Evolutionary conservation across 2,113 vertebrate genomes (phyloP).

Genomic region (Odocoileus hemionus): DNA sequence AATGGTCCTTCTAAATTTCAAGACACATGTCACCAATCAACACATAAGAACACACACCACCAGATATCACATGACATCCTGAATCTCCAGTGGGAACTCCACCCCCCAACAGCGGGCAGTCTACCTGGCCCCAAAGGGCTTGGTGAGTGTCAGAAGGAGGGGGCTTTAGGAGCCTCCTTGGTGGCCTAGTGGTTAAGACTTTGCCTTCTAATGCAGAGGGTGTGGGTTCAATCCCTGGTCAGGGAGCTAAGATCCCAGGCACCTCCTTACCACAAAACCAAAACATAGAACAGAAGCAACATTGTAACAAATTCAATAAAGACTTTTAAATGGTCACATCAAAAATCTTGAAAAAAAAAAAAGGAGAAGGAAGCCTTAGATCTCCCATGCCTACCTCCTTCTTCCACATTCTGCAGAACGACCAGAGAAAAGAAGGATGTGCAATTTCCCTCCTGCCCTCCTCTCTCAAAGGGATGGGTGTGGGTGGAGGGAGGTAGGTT

Average conservation of each 20-base stretch:
- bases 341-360: neutral
- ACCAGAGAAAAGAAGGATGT: neutral
- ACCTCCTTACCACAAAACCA: rapidly evolving
- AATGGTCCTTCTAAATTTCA: neutral
- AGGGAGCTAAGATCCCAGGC: neutral
- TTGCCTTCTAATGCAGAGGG: neutral
- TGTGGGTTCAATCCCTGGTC: neutral
- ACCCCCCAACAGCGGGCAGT: neutral
- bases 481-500: neutral
- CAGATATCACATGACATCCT: neutral
- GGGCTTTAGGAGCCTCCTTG: neutral
- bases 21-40: neutral
- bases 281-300: neutral
- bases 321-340: neutral
- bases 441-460: neutral
- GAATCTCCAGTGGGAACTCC: neutral
- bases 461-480: neutral
- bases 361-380: neutral
- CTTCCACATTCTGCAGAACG: neutral
- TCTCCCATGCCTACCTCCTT: neutral
- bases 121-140: neutral
- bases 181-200: neutral
- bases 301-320: neutral
- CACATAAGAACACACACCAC: neutral
- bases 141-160: neutral